Evolutionary conservation across 2,113 vertebrate genomes (phyloP), one percentile per base, ranked within the genome.

Genomic region (Xiphophorus couchianus): DNA sequence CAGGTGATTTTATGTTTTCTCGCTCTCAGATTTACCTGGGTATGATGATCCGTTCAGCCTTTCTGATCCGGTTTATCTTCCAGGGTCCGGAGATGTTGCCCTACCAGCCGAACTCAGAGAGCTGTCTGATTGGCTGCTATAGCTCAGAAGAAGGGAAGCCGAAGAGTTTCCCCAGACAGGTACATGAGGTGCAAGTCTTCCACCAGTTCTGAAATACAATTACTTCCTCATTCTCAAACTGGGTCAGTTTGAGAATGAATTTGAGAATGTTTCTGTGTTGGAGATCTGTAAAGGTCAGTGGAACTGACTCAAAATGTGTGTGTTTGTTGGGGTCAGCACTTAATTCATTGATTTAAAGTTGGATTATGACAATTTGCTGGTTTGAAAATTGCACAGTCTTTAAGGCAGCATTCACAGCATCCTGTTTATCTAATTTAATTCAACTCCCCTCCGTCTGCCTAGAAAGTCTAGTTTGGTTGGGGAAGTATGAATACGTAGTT

Each of bases 71-170:
- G 35, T 28, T 35, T 82, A 30, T 74, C 0, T 44, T 78, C 3
- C 62, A 94, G 92, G 85, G 73, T 65, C 70, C 84, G 5, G 89
- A 85, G 12, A 82, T 90, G 87, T 22, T 85, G 51, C 78, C 86
- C n/a, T 90, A 86, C 80, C 87, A 90, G 75, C 91, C 91, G 0
- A 93, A 88, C 74, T 89, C 88, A 44, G 91, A 91, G 70, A 90
- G 87, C 66, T 93, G 91, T 75, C 90, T 94, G 73, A 86, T 93
- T 74, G 92, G 87, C 69, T 93, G 93, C 67, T 94, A 90, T 64
- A 84, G 73, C 63, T n/a, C 78, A 39, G 90, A 89, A 3, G 78
- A 84, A 28, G 62, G 87, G 37, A 87, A 89, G 58, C 80, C 62
- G 0, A 80, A 80, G n/a, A 48, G 30, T 51, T 91, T 91, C 58